A percentile compares a stretch with the other conserved stretches of the same genome.
phyloP scores from a whole-genome alignment of 2,113 vertebrate species.

The Amia ocellicauda region DNA sequence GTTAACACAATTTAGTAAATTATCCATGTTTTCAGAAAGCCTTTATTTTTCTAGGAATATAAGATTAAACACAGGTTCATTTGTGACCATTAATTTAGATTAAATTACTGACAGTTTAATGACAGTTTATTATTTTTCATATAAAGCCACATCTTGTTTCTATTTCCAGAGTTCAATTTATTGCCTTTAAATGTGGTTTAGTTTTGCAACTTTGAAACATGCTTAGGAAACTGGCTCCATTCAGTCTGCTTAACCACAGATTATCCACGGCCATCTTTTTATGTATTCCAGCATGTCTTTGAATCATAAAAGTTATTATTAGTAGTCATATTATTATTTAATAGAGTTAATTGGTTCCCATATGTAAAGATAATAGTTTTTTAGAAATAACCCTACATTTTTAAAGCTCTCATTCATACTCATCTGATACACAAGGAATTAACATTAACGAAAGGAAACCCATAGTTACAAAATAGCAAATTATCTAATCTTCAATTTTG shows the following conservation, averaged over 20 bases:
- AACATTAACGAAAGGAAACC: too few species aligned
- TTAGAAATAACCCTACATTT: too few species aligned
- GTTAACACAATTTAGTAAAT: too few species aligned
- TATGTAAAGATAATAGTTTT: too few species aligned
- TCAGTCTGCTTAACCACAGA: conserved; percentile 46
- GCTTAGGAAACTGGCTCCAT: conserved; percentile 47
- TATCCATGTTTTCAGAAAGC: too few species aligned
- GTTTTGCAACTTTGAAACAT: conserved; percentile 46
- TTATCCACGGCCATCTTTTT: conserved; percentile 43
- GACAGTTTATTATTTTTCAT: conserved; percentile 13
- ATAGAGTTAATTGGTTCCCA: too few species aligned
- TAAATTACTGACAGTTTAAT: background rate
- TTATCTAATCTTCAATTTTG: too few species aligned
- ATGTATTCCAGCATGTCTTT: conserved; percentile 47
- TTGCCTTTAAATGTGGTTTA: conserved; percentile 50
- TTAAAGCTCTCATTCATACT: too few species aligned
- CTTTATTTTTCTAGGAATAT: background rate
- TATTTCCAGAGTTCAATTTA: conserved; percentile 49
- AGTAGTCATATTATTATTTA: too few species aligned
- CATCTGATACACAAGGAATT: too few species aligned
- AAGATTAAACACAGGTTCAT: background rate
- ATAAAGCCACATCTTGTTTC: conserved; percentile 44
- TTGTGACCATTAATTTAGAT: background rate
- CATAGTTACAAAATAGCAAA: too few species aligned
- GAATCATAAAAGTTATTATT: too few species aligned